Evolutionary conservation across 2,888 invertebrate genomes (phyloP).

Genomic region (Protodeltote pygarga): DNA sequence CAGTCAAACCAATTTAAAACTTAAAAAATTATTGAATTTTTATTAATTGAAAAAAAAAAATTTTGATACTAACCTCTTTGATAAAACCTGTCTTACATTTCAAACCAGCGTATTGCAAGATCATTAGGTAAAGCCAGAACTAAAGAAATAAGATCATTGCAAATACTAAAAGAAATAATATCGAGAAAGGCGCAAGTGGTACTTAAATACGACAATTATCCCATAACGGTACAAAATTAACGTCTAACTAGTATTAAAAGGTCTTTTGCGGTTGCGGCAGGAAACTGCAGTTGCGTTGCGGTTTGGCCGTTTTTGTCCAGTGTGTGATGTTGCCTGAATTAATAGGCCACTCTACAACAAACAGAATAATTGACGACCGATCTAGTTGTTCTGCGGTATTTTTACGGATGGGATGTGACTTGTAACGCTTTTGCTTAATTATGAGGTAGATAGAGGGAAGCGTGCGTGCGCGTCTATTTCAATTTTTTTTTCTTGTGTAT

Average conservation of each 20-base stretch:
- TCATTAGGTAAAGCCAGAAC: too few species aligned
- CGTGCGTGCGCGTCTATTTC: slow-evolving; percentile 3
- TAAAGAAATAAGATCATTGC: slow-evolving; percentile 21
- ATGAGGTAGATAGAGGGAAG: too few species aligned
- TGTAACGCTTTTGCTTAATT: slow-evolving; percentile 36
- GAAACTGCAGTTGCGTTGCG: slow-evolving; percentile 76
- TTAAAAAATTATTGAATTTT: too few species aligned
- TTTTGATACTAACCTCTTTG: too few species aligned
- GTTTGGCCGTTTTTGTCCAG: slow-evolving; percentile 70
- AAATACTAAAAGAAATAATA: slow-evolving; percentile 17
- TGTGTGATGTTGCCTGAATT: slow-evolving; percentile 55
- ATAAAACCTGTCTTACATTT: too few species aligned
- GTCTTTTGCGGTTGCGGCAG: slow-evolving; percentile 79
- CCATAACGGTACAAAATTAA: slow-evolving; percentile 69
- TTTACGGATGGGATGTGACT: slow-evolving; percentile 32
- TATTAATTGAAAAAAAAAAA: too few species aligned
- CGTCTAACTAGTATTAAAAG: slow-evolving; percentile 75
- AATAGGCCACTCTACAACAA: slow-evolving; percentile 53
- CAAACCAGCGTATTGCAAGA: too few species aligned
- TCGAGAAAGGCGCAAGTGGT: slow-evolving; percentile 41
- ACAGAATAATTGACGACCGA: slow-evolving; percentile 51
- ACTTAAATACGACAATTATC: slow-evolving; percentile 56
- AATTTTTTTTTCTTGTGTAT: slow-evolving; percentile 5
- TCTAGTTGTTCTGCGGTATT: slow-evolving; percentile 45
- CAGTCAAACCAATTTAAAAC: too few species aligned